Percentiles rank a stretch among this genome's conserved stretches.
Evolutionary conservation across 2,797 vertebrate genomes (phyloP).

Genomic region (Tokudaia tokunoshimensis): DNA sequence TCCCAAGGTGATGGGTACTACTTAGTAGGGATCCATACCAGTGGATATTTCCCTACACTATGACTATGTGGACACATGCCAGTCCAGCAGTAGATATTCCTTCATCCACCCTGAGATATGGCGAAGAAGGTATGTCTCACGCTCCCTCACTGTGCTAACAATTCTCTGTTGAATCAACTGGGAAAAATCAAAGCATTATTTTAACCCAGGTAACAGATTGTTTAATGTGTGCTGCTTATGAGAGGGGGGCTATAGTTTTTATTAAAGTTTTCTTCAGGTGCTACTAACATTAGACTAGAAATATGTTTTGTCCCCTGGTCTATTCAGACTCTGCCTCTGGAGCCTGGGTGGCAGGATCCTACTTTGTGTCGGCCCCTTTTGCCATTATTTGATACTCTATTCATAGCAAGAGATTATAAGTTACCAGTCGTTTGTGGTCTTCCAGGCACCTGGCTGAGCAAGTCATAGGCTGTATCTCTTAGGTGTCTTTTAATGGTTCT

Average conservation of each 20-base stretch:
- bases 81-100: background rate
- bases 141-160: background rate
- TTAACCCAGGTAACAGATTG: background rate
- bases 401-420: background rate
- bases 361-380: background rate
- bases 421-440: background rate
- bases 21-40: background rate
- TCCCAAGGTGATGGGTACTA: background rate
- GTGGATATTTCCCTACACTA: background rate
- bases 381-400: background rate
- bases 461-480: background rate
- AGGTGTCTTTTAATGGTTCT: background rate
- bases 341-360: too few species aligned
- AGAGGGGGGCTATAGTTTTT: background rate
- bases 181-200: constrained; percentile 33
- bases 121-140: constrained; percentile 42
- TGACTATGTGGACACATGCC: background rate
- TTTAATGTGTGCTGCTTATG: background rate
- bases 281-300: background rate
- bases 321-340: background rate
- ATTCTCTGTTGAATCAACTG: background rate
- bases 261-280: constrained; percentile 16
- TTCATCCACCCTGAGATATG: background rate
- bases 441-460: background rate
- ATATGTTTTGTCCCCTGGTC: background rate